phyloP scores from a whole-genome alignment of 1,140 invertebrate genomes.

The Rhysida immarginata region DNA sequence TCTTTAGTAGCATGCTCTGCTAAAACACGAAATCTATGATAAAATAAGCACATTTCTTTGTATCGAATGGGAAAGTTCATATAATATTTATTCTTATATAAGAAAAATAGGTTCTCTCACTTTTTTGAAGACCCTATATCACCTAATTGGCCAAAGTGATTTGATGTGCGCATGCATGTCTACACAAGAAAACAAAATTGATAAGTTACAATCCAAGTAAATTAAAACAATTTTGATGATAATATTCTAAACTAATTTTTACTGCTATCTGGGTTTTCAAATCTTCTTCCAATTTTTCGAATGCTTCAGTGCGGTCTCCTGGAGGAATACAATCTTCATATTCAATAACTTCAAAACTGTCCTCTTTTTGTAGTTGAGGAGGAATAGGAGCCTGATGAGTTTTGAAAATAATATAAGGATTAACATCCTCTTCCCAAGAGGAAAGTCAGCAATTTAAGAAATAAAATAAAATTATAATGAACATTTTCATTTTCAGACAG shows the following conservation, averaged over 20 bases:
- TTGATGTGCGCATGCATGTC: background rate
- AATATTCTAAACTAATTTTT: no score
- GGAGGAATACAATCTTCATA: background rate
- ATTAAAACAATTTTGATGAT: no score
- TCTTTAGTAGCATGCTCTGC: slow-evolving; percentile 71
- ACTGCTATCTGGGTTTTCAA: background rate
- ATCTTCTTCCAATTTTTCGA: background rate
- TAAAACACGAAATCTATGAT: slow-evolving; percentile 59
- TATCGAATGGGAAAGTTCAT: no score
- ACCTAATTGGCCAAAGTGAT: background rate
- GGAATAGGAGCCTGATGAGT: background rate
- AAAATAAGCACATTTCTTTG: background rate
- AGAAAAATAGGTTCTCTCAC: background rate
- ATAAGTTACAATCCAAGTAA: no score
- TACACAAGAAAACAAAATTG: background rate
- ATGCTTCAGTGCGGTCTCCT: background rate
- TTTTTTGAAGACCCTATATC: background rate
- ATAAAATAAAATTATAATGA: no score
- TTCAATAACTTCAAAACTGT: slow-evolving; percentile 1
- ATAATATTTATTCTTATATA: background rate
- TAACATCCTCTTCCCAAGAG: background rate
- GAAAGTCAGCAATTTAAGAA: background rate
- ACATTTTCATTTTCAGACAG: no score
- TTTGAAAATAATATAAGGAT: background rate
- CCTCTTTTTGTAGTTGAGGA: background rate